Evolutionary conservation across 2,113 vertebrate species (phyloP).

Genomic region (Oceanites oceanicus): DNA sequence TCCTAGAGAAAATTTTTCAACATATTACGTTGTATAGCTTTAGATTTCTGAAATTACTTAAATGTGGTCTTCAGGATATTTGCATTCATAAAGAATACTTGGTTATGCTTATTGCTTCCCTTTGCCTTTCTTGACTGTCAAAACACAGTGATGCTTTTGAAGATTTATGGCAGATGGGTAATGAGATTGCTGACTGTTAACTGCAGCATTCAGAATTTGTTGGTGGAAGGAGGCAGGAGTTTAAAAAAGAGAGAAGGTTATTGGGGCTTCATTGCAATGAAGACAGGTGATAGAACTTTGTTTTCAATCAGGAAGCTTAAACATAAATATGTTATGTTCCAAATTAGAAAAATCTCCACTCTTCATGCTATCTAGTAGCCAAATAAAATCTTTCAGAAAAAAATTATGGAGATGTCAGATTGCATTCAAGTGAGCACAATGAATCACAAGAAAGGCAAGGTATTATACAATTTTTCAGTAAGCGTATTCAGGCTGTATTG

Average conservation of each 20-base stretch:
- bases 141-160: conserved; percentile 71
- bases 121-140: conserved; percentile 69
- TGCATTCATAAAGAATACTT: conserved; percentile 69
- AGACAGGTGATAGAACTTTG: conserved; percentile 46
- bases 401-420: conserved; percentile 24
- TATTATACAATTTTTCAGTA: not conserved
- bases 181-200: conserved; percentile 73
- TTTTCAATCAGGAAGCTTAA: conserved; percentile 56
- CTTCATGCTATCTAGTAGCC: conserved; percentile 17
- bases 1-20: not conserved
- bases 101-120: conserved; percentile 59
- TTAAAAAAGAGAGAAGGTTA: conserved; percentile 34
- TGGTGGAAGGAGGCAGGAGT: conserved; percentile 12
- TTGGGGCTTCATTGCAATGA: not conserved
- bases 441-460: not conserved
- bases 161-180: conserved; percentile 72
- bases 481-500: not conserved
- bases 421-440: conserved; percentile 17
- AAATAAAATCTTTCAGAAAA: conserved; percentile 23
- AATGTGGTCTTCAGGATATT: conserved; percentile 64
- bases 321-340: conserved; percentile 49
- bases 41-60: conserved; percentile 68
- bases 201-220: conserved; percentile 65
- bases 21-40: not conserved
- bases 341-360: conserved; percentile 25